Base-by-base conservation (phyloP, 2,888 invertebrate species). In the Parnassius mnemosyne region DNA sequence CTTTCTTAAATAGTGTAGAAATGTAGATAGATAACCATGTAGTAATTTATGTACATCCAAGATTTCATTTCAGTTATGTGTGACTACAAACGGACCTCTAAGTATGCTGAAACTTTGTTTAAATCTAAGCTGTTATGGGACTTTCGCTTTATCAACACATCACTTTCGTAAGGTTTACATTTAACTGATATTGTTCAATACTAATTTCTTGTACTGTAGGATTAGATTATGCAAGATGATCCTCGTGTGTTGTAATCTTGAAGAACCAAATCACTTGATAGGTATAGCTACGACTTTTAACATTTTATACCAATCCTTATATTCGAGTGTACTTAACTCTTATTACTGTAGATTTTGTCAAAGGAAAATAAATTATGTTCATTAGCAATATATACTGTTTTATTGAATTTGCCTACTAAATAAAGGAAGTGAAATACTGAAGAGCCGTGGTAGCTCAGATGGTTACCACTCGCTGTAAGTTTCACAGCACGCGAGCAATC, bases 241-340 rank as follows among this genome's bases (percentile, higher is more conserved):
- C 78, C 76, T 83, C 77, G 78, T 81, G 83, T 84, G 82, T 83
- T 84, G 80, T 83, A 80, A 83, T 79, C 77, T 75, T 81, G 85
- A 88, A 84, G 87, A 89, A 90, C 90, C 89, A 89, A 89, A 77
- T 80, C 82, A 84, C 81, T 84, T 81, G 80, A 82, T 85, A 85
- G 82, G 79, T 80, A 86, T 86, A 83, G 83, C 85, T 84, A 83
- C 83, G 84, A 84, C 83, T 88, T 88, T 76, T 83, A 85, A 90
- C 87, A 85, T 91, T 90, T 91, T 89, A 87, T 91, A 91, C 91
- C 89, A 86, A 88, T 85, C 85, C 89, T 89, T 89, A 87, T 90
- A 89, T 88, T 90, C 81, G 87, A 89, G 85, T 88, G 90, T 91
- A 91, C 90, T 91, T 89, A 90, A 89, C 81, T 87, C 85, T 84